These are phyloP conservation scores for Drosophila rufa DNA, from an alignment of 1,140 invertebrate species.

Conservation along the genomic window DNA sequence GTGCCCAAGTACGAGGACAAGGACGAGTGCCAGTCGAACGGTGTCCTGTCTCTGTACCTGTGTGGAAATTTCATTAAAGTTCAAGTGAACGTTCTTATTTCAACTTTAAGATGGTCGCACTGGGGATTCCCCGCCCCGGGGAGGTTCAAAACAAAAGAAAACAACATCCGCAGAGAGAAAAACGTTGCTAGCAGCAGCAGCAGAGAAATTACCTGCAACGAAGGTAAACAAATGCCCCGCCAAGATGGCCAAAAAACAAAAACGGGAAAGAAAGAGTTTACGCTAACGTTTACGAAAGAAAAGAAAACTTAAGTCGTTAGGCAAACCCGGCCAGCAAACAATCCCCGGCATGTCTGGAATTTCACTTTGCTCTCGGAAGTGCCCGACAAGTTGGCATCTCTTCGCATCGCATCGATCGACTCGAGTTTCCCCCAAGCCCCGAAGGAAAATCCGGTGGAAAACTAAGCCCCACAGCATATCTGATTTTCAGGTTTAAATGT, in stretches of 20 bases:
- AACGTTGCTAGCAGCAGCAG: slow-evolving; percentile 21
- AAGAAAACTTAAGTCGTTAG: slow-evolving; percentile 47
- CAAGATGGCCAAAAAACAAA: slow-evolving; percentile 17
- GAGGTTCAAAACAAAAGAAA: neutral
- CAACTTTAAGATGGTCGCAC: slow-evolving; percentile 63
- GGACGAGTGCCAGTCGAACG: slow-evolving; percentile 5
- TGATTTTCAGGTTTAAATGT: neutral
- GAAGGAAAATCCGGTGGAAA: slow-evolving; percentile 4
- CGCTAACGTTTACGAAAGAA: slow-evolving; percentile 4
- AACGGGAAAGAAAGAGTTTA: slow-evolving; percentile 38
- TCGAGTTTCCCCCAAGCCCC: neutral
- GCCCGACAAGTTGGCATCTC: slow-evolving; percentile 34
- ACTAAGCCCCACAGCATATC: slow-evolving; percentile 5
- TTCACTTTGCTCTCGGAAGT: slow-evolving; percentile 44
- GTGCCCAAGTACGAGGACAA: slow-evolving; percentile 21
- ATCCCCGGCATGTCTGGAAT: slow-evolving; percentile 46
- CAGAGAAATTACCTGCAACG: slow-evolving; percentile 50
- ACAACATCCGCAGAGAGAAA: slow-evolving; percentile 28
- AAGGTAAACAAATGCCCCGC: slow-evolving; percentile 48
- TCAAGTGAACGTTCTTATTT: slow-evolving; percentile 40
- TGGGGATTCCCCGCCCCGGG: slow-evolving; percentile 42
- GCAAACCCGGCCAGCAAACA: slow-evolving; percentile 42
- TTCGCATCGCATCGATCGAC: slow-evolving; percentile 37
- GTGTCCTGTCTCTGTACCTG: neutral
- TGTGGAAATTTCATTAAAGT: slow-evolving; percentile 71